Conservation (phyloP, 2,888 invertebrate genomes). For the Gryllus longicercus region DNA sequence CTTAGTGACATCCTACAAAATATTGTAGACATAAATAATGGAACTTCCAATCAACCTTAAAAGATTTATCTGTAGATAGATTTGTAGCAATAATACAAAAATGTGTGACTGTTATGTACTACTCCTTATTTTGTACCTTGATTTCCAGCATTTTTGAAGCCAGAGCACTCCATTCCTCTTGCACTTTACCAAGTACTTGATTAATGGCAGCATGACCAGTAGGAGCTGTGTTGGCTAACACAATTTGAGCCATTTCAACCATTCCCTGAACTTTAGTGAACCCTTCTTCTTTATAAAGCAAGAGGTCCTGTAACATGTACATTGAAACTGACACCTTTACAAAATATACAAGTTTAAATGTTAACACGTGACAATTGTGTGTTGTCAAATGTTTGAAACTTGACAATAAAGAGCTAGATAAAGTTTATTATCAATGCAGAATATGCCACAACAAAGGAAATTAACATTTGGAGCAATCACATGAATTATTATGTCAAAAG, state of each 20-base stretch:
- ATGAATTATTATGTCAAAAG: too few species aligned
- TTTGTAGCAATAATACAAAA: too few species aligned
- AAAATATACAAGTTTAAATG: too few species aligned
- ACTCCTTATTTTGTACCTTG: constrained; percentile 51
- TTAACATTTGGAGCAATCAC: too few species aligned
- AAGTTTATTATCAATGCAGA: too few species aligned
- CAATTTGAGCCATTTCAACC: constrained; percentile 87
- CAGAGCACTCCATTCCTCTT: constrained; percentile 86
- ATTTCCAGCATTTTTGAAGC: constrained; percentile 87
- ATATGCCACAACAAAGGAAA: too few species aligned
- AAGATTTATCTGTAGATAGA: too few species aligned
- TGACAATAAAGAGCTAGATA: too few species aligned
- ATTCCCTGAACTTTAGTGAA: constrained; percentile 81
- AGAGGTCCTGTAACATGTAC: constrained; percentile 62
- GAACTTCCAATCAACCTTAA: background rate
- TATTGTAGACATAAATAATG: background rate
- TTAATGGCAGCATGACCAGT: constrained; percentile 84
- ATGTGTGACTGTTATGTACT: background rate
- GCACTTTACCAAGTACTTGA: constrained; percentile 72
- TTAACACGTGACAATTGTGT: too few species aligned
- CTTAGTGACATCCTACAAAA: too few species aligned
- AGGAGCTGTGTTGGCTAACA: constrained; percentile 86
- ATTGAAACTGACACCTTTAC: too few species aligned
- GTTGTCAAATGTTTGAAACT: too few species aligned
- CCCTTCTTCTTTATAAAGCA: constrained; percentile 90